Percentiles rank a stretch among this genome's conserved stretches.
Conservation (phyloP, 2,888 invertebrate species). For the Dasypogon diadema region DNA sequence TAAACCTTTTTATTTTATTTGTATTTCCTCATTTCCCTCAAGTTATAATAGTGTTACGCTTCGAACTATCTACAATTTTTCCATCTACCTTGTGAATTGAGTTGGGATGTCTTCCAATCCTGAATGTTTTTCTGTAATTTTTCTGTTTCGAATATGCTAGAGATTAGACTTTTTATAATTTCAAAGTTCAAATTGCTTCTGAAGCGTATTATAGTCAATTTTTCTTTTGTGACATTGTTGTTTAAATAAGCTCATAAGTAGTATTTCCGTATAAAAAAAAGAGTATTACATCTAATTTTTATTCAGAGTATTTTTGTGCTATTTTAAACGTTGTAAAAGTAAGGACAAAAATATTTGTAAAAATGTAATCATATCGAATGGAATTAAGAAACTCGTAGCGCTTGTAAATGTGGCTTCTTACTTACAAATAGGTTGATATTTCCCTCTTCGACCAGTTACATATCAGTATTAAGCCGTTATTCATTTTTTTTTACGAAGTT, state of each 20-base stretch:
- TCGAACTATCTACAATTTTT: no score
- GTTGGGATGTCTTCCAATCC: background rate
- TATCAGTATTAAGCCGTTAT: background rate
- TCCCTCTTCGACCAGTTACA: background rate
- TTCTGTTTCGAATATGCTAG: background rate
- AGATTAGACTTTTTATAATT: slow-evolving; percentile 1
- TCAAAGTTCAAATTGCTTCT: slow-evolving; percentile 16
- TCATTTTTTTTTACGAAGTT: background rate
- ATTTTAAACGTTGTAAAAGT: background rate
- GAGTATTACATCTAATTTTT: slow-evolving; percentile 17
- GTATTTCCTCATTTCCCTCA: slow-evolving; percentile 9
- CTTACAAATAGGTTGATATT: background rate
- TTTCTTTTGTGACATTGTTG: slow-evolving; percentile 32
- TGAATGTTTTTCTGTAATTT: no score
- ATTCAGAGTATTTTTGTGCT: slow-evolving; percentile 28
- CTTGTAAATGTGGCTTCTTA: slow-evolving; percentile 49
- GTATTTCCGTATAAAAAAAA: slow-evolving; percentile 21
- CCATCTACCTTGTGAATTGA: background rate
- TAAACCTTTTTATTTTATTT: slow-evolving; percentile 36
- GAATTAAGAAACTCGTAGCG: slow-evolving; percentile 43
- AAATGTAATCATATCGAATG: slow-evolving; percentile 48
- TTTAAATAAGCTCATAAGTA: background rate
- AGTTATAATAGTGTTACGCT: background rate
- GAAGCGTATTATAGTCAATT: slow-evolving; percentile 31
- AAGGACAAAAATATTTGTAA: slow-evolving; percentile 27